Conservation (phyloP, 2,888 invertebrate species). For the Acanthosepion pharaonis region DNA sequence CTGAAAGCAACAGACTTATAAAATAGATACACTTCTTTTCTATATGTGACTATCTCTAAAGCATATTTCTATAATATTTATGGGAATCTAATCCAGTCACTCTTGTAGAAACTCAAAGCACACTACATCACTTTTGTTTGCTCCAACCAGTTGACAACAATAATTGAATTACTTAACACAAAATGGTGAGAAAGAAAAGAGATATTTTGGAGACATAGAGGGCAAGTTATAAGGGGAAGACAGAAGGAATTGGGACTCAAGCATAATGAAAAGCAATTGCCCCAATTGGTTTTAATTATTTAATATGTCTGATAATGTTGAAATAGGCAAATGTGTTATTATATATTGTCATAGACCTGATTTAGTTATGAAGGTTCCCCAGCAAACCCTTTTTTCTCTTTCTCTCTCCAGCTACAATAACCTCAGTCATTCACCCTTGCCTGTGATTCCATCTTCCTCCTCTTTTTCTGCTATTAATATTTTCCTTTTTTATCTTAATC, state of each 20-base stretch:
- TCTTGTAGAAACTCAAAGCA: not conserved
- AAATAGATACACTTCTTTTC: not conserved
- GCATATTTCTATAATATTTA: not conserved
- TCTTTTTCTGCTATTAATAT: not conserved
- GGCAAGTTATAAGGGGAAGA: not conserved
- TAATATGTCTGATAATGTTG: not conserved
- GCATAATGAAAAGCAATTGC: not conserved
- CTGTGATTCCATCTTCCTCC: not conserved
- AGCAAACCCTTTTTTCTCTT: not conserved
- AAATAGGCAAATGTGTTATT: not conserved
- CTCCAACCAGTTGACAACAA: not conserved
- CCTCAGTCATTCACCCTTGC: too few relatives aligned
- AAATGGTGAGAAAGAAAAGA: not conserved
- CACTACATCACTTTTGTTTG: not conserved
- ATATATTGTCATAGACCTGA: not conserved
- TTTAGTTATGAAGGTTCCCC: not conserved
- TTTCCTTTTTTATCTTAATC: not conserved
- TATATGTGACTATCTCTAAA: not conserved
- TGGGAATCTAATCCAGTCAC: not conserved
- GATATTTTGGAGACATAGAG: not conserved
- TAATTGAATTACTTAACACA: not conserved
- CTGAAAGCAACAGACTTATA: not conserved
- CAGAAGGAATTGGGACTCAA: not conserved
- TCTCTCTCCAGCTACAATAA: not conserved
- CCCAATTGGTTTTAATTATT: not conserved